Evolutionary conservation across 2,888 invertebrate genomes (phyloP).

Genomic region (Clusia tigrina): DNA sequence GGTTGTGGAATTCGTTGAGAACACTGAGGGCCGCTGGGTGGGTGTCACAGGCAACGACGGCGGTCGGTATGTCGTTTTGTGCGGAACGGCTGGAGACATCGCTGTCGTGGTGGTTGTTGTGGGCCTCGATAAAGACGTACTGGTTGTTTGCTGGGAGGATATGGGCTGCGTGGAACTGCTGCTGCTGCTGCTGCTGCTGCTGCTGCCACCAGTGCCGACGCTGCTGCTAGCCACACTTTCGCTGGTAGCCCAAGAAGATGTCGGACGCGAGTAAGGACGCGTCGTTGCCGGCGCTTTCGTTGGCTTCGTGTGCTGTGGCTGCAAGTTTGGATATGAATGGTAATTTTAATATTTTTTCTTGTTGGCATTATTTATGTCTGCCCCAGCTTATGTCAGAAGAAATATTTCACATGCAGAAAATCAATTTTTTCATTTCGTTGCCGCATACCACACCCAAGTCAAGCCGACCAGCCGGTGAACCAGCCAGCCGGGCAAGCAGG

Average conservation of each 20-base stretch:
- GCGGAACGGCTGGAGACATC: slow-evolving; percentile 21
- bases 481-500: background rate
- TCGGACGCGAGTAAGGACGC: slow-evolving; percentile 35
- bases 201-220: slow-evolving; percentile 18
- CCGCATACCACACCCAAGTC: background rate
- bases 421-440: slow-evolving; percentile 56
- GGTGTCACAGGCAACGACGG: slow-evolving; percentile 49
- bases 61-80: slow-evolving; percentile 40
- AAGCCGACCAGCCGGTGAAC: background rate
- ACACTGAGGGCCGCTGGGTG: slow-evolving; percentile 40
- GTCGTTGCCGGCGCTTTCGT: slow-evolving; percentile 45
- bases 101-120: slow-evolving; percentile 29
- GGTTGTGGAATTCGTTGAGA: slow-evolving; percentile 22
- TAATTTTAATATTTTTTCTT: slow-evolving; percentile 8
- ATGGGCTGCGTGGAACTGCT: slow-evolving; percentile 21
- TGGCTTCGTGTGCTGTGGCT: slow-evolving; percentile 35
- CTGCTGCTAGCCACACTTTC: slow-evolving; percentile 22
- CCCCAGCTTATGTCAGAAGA: slow-evolving; percentile 7
- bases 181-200: slow-evolving; percentile 21
- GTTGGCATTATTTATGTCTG: slow-evolving; percentile 1
- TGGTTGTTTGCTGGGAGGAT: background rate
- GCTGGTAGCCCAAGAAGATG: slow-evolving; percentile 33
- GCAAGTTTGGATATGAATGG: slow-evolving; percentile 33
- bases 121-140: slow-evolving; percentile 16
- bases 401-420: slow-evolving; percentile 53